Percentiles rank a stretch among this genome's conserved stretches.
Evolutionary conservation across 2,113 vertebrate genomes (phyloP).

Genomic region (Brachirus orientalis): DNA sequence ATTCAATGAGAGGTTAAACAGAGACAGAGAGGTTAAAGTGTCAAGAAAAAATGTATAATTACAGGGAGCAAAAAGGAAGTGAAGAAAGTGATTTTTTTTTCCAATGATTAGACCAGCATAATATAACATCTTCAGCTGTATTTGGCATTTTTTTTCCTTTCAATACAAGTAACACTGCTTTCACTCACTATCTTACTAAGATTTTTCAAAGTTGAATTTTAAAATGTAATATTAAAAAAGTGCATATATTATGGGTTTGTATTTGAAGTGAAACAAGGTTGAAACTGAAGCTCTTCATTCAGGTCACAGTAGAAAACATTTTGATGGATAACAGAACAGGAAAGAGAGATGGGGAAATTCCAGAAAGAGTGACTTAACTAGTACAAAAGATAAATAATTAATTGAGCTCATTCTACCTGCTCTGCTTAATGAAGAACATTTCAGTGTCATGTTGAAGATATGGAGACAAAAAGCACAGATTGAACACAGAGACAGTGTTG

Average conservation of each 20-base stretch:
- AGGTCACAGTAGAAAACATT: constrained; percentile 6
- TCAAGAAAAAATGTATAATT: neutral
- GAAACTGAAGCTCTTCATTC: neutral
- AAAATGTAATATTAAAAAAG: too few species aligned
- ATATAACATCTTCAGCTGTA: too few species aligned
- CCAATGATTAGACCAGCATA: too few species aligned
- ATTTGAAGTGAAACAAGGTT: too few species aligned
- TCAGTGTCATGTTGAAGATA: neutral
- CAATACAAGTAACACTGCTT: too few species aligned
- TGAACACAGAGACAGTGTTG: neutral
- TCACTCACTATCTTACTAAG: too few species aligned
- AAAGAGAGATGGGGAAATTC: constrained; percentile 2
- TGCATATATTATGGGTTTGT: too few species aligned
- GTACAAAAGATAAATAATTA: neutral
- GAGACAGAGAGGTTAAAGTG: neutral
- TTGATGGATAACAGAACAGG: neutral
- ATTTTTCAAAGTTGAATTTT: too few species aligned
- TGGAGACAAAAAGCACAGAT: neutral
- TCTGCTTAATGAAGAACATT: neutral
- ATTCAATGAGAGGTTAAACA: neutral
- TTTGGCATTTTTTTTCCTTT: too few species aligned
- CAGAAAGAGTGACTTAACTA: neutral
- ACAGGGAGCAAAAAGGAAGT: too few species aligned
- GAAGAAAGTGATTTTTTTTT: too few species aligned
- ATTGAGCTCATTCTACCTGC: too few species aligned